Percentiles rank a stretch among this genome's conserved stretches.
These are phyloP conservation scores for Bombus waltoni DNA, from an alignment of 1,140 invertebrate species.

Conservation along the genomic window DNA sequence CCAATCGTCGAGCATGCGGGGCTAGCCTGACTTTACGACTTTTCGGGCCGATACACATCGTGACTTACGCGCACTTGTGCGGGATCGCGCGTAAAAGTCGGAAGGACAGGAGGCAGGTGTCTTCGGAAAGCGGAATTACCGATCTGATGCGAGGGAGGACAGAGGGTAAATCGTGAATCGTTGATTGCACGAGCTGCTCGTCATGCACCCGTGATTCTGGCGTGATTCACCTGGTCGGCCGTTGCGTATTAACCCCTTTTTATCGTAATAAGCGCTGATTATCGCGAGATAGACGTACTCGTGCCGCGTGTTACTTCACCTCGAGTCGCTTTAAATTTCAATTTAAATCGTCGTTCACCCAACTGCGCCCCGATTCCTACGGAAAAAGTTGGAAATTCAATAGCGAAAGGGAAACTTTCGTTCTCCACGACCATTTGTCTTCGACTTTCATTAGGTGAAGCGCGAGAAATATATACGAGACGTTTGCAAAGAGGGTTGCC, in stretches of 20 bases:
- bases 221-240: conserved; percentile 82
- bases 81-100: conserved; percentile 62
- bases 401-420: background rate
- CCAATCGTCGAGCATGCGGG: background rate
- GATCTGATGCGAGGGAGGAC: conserved; percentile 56
- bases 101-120: conserved; percentile 72
- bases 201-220: conserved; percentile 79
- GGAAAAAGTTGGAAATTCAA: background rate
- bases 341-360: background rate
- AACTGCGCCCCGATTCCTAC: background rate
- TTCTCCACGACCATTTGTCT: conserved; percentile 9
- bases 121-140: conserved; percentile 48
- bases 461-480: conserved; percentile 39
- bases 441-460: conserved; percentile 43
- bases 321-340: conserved; percentile 42
- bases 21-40: conserved; percentile 63
- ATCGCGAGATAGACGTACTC: conserved; percentile 66
- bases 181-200: conserved; percentile 70
- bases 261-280: conserved; percentile 70
- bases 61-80: conserved; percentile 71
- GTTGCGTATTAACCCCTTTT: conserved; percentile 78
- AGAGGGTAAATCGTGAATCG: conserved; percentile 78
- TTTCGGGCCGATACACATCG: conserved; percentile 71
- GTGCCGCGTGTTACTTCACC: conserved; percentile 48
- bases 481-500: conserved; percentile 43